These are phyloP conservation scores for Holacanthus passer DNA, from an alignment of 2,113 vertebrate species.

Conservation along the genomic window DNA sequence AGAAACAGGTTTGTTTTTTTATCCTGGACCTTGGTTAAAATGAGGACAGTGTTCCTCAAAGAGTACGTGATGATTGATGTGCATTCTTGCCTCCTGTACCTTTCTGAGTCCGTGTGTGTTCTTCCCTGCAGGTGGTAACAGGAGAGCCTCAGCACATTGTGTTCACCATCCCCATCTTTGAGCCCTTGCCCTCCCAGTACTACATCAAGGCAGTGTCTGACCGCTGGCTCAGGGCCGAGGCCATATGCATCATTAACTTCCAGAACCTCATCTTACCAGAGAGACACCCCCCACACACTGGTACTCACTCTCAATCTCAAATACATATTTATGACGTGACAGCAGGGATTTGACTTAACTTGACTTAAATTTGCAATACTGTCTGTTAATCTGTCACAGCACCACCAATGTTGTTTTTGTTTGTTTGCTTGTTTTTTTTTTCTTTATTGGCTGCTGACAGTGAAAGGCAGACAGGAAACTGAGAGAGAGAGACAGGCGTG, in stretches of 20 bases:
- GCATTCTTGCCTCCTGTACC: not conserved
- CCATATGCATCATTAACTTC: conserved; percentile 97
- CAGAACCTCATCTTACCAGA: conserved; percentile 97
- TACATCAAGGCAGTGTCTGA: conserved; percentile 97
- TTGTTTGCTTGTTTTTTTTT: not conserved
- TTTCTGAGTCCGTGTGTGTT: not conserved
- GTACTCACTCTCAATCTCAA: conserved; percentile 77
- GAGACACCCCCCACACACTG: conserved; percentile 96
- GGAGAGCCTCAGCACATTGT: conserved; percentile 92
- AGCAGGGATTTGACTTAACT: conserved; percentile 13
- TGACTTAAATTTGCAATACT: conserved; percentile 9
- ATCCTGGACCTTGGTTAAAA: not conserved
- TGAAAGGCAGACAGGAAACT: no score
- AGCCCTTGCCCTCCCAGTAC: conserved; percentile 97
- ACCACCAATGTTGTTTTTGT: not conserved
- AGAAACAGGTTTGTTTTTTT: conserved; percentile 91
- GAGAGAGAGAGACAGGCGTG: no score
- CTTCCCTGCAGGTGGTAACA: conserved; percentile 86
- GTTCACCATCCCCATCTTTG: conserved; percentile 99
- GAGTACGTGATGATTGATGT: not conserved
- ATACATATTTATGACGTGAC: not conserved
- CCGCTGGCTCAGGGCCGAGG: conserved; percentile 96
- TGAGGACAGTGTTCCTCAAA: not conserved
- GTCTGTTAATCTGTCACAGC: not conserved
- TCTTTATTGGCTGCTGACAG: no score